Percentiles rank a stretch among this genome's conserved stretches.
Conservation (phyloP, 2,797 vertebrate genomes). For the Schizothorax lantsangensis region DNA sequence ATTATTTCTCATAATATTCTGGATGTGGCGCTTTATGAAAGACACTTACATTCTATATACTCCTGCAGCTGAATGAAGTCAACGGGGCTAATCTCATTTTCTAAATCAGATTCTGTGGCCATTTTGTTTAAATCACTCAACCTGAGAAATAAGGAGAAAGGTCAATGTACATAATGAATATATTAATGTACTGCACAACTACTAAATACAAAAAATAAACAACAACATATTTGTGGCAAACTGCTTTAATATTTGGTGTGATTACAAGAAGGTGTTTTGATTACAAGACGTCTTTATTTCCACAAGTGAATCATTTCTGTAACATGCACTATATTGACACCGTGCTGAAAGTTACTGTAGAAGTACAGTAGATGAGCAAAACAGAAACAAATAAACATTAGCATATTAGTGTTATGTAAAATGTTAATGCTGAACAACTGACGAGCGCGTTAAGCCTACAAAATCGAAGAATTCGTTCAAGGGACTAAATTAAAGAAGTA, state of each 20-base stretch:
- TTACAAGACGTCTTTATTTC: background rate
- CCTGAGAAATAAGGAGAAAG: constrained; percentile 12
- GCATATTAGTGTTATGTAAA: background rate
- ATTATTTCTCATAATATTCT: background rate
- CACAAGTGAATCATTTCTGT: background rate
- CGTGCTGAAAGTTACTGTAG: background rate
- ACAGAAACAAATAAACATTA: background rate
- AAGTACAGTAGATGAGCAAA: background rate
- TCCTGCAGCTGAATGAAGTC: constrained; percentile 92
- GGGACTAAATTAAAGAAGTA: background rate
- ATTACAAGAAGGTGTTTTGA: background rate
- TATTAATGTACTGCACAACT: background rate
- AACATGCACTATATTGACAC: background rate
- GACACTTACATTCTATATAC: constrained; percentile 88
- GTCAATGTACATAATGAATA: background rate
- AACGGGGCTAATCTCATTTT: constrained; percentile 81
- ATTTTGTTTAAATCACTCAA: constrained; percentile 53
- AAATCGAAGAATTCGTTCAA: background rate
- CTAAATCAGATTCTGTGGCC: constrained; percentile 70
- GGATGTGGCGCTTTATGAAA: background rate
- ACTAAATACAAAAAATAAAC: background rate
- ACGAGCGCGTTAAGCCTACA: background rate
- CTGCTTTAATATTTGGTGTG: background rate
- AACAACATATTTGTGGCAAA: background rate
- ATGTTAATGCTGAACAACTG: background rate